A percentile compares a stretch with the other conserved stretches of the same genome.
phyloP scores from a whole-genome alignment of 2,113 vertebrate genomes.

The Irena cyanogastra region DNA sequence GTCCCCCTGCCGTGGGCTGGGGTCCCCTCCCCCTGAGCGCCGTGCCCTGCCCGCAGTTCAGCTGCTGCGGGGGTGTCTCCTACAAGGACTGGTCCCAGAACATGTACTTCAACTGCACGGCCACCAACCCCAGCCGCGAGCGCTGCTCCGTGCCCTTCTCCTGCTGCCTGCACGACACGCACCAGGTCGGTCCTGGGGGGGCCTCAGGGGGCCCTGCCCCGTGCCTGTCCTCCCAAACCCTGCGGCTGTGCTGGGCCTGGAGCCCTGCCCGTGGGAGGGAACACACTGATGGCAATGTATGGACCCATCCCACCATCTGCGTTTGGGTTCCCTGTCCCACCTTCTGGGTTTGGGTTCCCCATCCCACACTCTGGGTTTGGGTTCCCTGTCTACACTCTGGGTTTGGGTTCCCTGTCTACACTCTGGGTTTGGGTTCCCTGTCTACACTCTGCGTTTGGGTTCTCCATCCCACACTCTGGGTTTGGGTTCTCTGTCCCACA shows the following conservation, averaged over 20 bases:
- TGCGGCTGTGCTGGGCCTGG: background rate
- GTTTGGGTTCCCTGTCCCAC: background rate
- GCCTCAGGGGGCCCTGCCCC: background rate
- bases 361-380: background rate
- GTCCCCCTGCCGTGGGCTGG: background rate
- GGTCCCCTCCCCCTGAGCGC: background rate
- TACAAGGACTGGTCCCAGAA: slow-evolving; percentile 34
- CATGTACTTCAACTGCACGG: slow-evolving; percentile 12
- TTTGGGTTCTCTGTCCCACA: background rate
- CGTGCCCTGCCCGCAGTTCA: background rate
- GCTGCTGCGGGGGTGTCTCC: background rate
- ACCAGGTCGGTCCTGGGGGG: background rate
- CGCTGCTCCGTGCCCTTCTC: slow-evolving; percentile 16
- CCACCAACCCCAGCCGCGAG: background rate
- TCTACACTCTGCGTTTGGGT: background rate
- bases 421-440: background rate
- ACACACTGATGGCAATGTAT: fast-evolving
- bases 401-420: background rate
- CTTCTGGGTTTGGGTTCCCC: background rate
- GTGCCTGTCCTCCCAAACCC: background rate
- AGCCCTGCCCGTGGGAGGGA: background rate
- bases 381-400: too few relatives aligned
- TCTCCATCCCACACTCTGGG: background rate
- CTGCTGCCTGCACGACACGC: background rate
- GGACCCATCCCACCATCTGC: background rate